A percentile compares a stretch with the other conserved stretches of the same genome.
These are phyloP conservation scores for Frankliniella intonsa DNA, from an alignment of 2,888 invertebrate genomes.

Conservation along the genomic window DNA sequence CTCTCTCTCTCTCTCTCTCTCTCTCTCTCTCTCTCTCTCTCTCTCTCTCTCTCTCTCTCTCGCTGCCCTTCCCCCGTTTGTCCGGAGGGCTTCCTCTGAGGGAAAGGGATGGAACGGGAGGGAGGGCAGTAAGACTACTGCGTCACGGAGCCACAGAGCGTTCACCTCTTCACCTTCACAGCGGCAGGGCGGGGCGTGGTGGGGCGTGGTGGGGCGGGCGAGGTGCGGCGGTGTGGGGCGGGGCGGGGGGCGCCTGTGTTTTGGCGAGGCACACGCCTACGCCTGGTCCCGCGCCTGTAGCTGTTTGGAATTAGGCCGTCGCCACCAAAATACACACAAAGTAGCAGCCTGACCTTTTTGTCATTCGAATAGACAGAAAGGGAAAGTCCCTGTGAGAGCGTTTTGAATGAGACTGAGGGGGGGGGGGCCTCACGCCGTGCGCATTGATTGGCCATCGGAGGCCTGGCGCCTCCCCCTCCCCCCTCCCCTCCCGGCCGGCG, in stretches of 20 bases:
- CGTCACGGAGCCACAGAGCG: background rate
- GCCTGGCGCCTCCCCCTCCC: too few relatives aligned
- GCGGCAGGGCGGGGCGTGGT: background rate
- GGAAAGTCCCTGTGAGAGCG: too few relatives aligned
- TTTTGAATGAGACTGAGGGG: background rate
- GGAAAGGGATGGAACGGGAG: background rate
- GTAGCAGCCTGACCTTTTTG: too few relatives aligned
- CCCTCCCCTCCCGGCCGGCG: too few relatives aligned
- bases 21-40: background rate
- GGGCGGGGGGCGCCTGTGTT: background rate
- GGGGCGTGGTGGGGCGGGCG: background rate
- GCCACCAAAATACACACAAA: too few relatives aligned
- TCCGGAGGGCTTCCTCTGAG: background rate
- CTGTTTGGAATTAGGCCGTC: too few relatives aligned
- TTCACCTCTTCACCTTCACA: conserved; percentile 12
- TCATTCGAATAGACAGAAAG: too few relatives aligned
- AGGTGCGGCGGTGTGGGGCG: background rate
- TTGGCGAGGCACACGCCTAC: background rate
- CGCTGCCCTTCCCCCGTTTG: background rate
- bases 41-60: background rate
- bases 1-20: background rate
- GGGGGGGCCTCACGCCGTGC: too few relatives aligned
- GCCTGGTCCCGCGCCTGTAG: too few relatives aligned
- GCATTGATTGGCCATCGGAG: too few relatives aligned
- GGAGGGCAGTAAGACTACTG: background rate